Conservation (phyloP, 2,113 vertebrate genomes). For the Bombycilla garrulus region DNA sequence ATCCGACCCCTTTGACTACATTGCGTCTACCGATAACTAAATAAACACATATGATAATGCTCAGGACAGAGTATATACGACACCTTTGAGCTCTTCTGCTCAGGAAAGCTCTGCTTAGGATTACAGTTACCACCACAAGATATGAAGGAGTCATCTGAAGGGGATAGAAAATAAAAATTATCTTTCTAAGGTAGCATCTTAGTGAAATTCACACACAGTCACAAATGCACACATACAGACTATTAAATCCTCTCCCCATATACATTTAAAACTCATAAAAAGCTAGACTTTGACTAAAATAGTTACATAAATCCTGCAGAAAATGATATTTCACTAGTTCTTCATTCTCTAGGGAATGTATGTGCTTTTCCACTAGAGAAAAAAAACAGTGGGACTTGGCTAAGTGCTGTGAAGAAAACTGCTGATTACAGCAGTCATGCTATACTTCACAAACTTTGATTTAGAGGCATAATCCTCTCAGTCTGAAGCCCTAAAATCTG, state of each 20-base stretch:
- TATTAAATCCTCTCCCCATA: neutral
- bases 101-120: neutral
- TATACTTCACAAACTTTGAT: neutral
- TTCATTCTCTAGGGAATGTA: neutral
- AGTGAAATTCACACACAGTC: neutral
- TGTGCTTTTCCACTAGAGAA: neutral
- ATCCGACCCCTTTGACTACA: neutral
- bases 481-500: neutral
- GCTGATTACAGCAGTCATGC: neutral
- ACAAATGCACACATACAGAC: neutral
- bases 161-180: neutral
- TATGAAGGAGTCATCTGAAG: neutral
- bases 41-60: neutral
- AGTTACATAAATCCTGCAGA: neutral
- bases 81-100: neutral
- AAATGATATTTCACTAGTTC: neutral
- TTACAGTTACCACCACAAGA: neutral
- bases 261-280: neutral
- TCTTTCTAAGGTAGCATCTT: neutral
- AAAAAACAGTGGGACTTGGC: neutral
- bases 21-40: neutral
- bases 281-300: neutral
- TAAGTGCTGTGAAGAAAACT: neutral
- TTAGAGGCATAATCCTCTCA: neutral
- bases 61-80: neutral